Conservation (phyloP, 2,113 vertebrate species). For the Scartelaos histophorus region DNA sequence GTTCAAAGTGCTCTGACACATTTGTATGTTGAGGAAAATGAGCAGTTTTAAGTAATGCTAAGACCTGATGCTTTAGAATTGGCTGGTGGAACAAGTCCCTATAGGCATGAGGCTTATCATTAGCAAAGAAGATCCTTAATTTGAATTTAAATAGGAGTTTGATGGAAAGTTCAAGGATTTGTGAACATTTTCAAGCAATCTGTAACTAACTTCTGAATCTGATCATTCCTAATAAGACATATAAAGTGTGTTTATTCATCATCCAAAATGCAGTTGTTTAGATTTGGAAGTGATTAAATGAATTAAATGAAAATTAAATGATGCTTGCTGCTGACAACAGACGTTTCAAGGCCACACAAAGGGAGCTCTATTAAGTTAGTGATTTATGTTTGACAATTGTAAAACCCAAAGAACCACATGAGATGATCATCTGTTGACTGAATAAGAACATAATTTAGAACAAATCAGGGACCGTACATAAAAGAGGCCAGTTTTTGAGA, state of each 20-base stretch:
- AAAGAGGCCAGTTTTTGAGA: not conserved
- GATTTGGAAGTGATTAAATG: not conserved
- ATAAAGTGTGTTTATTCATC: not conserved
- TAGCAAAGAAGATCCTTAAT: not conserved
- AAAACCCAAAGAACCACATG: not conserved
- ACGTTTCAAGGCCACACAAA: not conserved
- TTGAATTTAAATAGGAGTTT: slow-evolving; percentile 3
- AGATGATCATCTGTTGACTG: not conserved
- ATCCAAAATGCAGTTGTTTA: not conserved
- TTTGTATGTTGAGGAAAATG: not conserved
- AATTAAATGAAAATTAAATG: not conserved
- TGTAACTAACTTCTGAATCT: too few relatives aligned
- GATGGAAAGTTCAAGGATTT: not conserved
- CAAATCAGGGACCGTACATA: not conserved
- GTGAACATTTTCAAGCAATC: not conserved
- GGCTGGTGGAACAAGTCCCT: not conserved
- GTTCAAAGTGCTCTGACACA: not conserved
- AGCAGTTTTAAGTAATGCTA: not conserved
- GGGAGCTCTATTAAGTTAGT: not conserved
- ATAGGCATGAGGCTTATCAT: not conserved
- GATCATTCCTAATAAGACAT: too few relatives aligned
- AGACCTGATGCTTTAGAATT: not conserved
- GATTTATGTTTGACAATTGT: not conserved
- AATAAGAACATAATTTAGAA: not conserved
- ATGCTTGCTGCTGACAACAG: not conserved